Base-by-base conservation (phyloP, 1,140 invertebrate species). In the Zophobas morio region DNA sequence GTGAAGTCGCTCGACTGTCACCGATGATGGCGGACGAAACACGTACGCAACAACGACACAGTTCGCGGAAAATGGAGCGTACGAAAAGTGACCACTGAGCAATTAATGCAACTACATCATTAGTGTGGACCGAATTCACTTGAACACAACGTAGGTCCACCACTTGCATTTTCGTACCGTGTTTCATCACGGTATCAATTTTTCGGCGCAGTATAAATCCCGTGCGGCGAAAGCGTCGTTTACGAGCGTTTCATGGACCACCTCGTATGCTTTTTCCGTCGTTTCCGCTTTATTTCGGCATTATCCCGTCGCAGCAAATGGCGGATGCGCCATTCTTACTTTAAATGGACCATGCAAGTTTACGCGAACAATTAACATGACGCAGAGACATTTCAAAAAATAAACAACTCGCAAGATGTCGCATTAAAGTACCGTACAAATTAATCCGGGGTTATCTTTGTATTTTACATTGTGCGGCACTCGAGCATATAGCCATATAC, bases 391-490 rank as follows among this genome's bases (percentile, higher is more conserved):
- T 66, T 6, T 66, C 42, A 42, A 66, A 42, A 66, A 42, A 66
- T 39, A 39, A 66, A 66, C 39, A 66, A 66, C 60, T 37, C 35
- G 33, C 56, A 60, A 60, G 56, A 60, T 36, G 60, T 66, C 60
- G 60, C 60, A 42, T 66, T 42, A 40, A 32, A 66, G 60, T 42
- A 66, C 60, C 56, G 56, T 60, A 60, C 56, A 36, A 60, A 60
- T 60, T 60, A 60, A 60, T 60, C 56, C 60, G 60, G 60, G 39
- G 60, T 66, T 66, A 66, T 66, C 60, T 66, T 66, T 20, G 36
- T 42, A 33, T 66, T 42, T 66, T 66, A 42, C 33, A 35, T 37
- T 66, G n/a, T 36, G 39, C 37, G 8, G n/a, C 8, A 2, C 37
- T 42, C 60, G 37, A 40, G n/a, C 39, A 66, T 66, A 42, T 66